These are phyloP conservation scores for Sanderia malayensis DNA, from an alignment of 30 jellyfish, hydroid and myxozoan genomes.

Conservation along the genomic window DNA sequence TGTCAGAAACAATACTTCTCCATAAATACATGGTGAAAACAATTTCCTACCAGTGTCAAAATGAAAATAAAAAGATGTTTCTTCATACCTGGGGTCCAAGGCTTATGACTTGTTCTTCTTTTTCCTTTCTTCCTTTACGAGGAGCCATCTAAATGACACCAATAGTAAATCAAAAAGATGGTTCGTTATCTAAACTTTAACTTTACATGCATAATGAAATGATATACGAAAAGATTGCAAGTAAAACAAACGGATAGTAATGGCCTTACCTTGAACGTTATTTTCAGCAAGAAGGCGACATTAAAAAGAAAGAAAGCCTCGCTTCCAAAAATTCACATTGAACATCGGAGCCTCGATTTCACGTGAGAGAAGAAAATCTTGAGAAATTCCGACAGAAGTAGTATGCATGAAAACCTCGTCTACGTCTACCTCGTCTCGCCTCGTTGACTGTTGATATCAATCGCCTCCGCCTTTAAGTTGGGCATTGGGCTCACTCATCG, in stretches of 20 bases:
- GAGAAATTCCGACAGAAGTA: too few species aligned
- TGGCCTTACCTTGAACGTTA: conserved; percentile 8
- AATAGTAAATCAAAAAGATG: background rate
- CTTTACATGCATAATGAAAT: background rate
- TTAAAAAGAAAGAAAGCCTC: conserved; percentile 18
- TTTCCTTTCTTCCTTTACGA: conserved; percentile 92
- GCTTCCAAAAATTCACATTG: background rate
- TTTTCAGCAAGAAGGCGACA: conserved; percentile 17
- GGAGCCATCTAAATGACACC: conserved; percentile 90
- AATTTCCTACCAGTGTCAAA: too few species aligned
- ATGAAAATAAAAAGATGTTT: background rate
- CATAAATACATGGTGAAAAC: too few species aligned
- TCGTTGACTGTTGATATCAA: too few species aligned
- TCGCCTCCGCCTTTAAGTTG: too few species aligned
- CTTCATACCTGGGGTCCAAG: conserved; percentile 94
- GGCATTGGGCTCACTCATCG: too few species aligned
- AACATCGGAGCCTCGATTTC: background rate
- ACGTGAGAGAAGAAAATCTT: too few species aligned
- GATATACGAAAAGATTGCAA: background rate
- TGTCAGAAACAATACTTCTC: too few species aligned
- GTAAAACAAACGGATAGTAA: background rate
- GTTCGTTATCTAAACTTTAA: background rate
- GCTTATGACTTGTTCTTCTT: conserved; percentile 94
- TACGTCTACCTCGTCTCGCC: too few species aligned
- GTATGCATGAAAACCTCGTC: too few species aligned